Base-by-base conservation (phyloP, 1,140 invertebrate species). In the Eubasilissa regina region DNA sequence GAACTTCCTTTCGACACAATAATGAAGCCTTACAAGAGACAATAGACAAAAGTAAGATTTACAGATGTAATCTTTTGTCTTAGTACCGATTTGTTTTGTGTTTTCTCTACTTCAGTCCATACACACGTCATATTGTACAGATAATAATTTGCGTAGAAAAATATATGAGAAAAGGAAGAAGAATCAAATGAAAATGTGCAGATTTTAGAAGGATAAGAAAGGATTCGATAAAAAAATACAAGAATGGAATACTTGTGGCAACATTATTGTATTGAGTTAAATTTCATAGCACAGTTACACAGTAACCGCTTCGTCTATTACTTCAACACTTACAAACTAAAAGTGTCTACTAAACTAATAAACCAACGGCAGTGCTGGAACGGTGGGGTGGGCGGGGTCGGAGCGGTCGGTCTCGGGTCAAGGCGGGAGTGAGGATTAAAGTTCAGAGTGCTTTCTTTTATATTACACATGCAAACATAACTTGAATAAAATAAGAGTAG, bases 231-330 rank as follows among this genome's bases (percentile, higher is more conserved):
- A 74, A 21, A 47, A 78, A 81, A 79, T 77, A 79, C 62, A 64
- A 81, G 70, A 60, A 79, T 77, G 70, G 82, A 84, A 79, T 87
- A 87, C 87, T 89, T 90, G 90, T 91, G 90, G 90, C 90, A 91
- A 91, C 90, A 89, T 91, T 91, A 91, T 91, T 91, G 89, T 91
- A 90, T 91, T 91, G 88, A 86, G 87, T 87, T 89, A 88, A 89
- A 87, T 88, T 89, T 89, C 87, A 84, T 89, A 90, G 89, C 89
- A 86, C 89, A 91, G 90, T 92, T 92, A 92, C 91, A 91, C 89
- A 91, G 91, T 92, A 92, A 92, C 91, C 90, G 91, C 90, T 87
- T 87, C 87, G 87, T 84, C 82, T 83, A 84, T 83, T 83, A 75
- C 86, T 88, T 90, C 89, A 91, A 91, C 90, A 91, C 89, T 90